Evolutionary conservation across 2,113 vertebrate species (phyloP).

Genomic region (Pitta sordida): DNA sequence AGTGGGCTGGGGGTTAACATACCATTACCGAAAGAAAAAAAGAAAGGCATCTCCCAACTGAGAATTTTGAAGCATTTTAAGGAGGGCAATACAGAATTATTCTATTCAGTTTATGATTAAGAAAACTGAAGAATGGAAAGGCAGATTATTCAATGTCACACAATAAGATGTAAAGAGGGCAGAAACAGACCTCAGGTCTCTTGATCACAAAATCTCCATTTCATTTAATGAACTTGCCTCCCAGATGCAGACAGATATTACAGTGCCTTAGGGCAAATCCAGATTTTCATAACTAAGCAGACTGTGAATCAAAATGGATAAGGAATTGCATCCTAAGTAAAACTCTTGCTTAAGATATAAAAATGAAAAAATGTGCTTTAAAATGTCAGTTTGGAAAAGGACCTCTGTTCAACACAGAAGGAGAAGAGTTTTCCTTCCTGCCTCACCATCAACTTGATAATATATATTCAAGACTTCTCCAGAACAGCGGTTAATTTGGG

Average conservation of each 20-base stretch:
- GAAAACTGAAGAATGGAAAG: neutral
- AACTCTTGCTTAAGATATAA: constrained; percentile 7
- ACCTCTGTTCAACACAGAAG: neutral
- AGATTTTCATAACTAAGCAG: constrained; percentile 24
- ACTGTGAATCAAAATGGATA: constrained; percentile 30
- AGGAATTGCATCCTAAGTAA: constrained; percentile 22
- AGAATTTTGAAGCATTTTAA: neutral
- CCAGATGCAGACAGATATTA: neutral
- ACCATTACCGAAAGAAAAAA: neutral
- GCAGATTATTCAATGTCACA: neutral
- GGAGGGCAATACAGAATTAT: neutral
- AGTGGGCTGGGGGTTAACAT: rapidly evolving
- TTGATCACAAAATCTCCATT: constrained; percentile 1
- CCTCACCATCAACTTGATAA: neutral
- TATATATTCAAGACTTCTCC: neutral
- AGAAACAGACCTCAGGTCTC: constrained; percentile 1
- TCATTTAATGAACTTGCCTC: constrained; percentile 21
- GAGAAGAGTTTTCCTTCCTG: neutral
- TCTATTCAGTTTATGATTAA: neutral
- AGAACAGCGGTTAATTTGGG: neutral
- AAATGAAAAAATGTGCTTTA: constrained; percentile 10
- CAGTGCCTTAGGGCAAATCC: constrained; percentile 13
- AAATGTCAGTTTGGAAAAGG: neutral
- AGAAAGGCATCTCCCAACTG: neutral
- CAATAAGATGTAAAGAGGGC: neutral